These are phyloP conservation scores for Coregonus ussuriensis DNA, from an alignment of 2,797 vertebrate species.

Conservation along the genomic window DNA sequence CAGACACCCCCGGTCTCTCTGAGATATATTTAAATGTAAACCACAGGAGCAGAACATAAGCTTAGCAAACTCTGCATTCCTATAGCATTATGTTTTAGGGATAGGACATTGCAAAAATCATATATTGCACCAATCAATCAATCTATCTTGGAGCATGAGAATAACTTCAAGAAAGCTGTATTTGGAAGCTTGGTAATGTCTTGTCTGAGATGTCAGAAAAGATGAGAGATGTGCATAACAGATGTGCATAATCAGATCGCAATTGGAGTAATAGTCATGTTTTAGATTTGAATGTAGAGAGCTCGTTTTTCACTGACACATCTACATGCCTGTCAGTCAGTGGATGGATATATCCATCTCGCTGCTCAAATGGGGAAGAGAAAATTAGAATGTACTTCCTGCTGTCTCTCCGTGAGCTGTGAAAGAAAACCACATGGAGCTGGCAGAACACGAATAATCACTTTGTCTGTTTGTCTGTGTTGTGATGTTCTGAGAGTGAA, in stretches of 20 bases:
- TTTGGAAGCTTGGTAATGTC: conserved; percentile 44
- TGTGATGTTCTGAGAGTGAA: conserved; percentile 35
- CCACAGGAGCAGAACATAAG: conserved; percentile 27
- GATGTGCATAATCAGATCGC: conserved; percentile 58
- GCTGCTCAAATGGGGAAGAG: conserved; percentile 31
- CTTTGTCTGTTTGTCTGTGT: neutral
- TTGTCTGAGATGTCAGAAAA: conserved; percentile 56
- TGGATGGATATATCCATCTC: conserved; percentile 13
- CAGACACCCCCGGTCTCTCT: conserved; percentile 39
- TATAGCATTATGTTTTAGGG: conserved; percentile 31
- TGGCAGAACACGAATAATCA: neutral
- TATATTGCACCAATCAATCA: conserved; percentile 58
- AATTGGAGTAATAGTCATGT: conserved; percentile 48
- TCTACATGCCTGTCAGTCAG: conserved; percentile 49
- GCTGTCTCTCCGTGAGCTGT: neutral
- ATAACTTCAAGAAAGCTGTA: conserved; percentile 45
- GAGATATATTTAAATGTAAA: conserved; percentile 35
- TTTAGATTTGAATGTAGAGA: conserved; percentile 52
- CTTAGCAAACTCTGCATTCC: conserved; percentile 46
- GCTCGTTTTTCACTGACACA: conserved; percentile 61
- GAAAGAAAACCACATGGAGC: neutral
- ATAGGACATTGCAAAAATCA: neutral
- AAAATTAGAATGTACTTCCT: conserved; percentile 31
- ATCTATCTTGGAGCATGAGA: conserved; percentile 36
- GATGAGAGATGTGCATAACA: conserved; percentile 60